Evolutionary conservation across 2,113 vertebrate genomes (phyloP), one percentile per base, ranked within the genome.

Genomic region (Erythrocebus patas): DNA sequence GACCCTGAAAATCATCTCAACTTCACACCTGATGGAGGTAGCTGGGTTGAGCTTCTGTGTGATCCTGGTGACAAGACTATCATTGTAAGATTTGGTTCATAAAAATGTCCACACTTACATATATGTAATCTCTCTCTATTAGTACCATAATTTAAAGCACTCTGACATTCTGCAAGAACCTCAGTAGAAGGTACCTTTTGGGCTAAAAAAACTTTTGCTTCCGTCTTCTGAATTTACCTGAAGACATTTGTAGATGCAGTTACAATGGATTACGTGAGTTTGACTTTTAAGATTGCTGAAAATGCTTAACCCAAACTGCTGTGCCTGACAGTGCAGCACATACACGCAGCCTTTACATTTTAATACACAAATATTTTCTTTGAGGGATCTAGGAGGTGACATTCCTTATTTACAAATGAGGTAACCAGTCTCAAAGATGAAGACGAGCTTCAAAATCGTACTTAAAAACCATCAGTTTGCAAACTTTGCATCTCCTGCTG

Each of bases 1-100:
- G 72, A 93, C 66, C 85, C 80, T 85, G 68, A 83, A 97, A 84
- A 92, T 95, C 59, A 64, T 95, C 43, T 94, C 72, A 27, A 38
- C 38, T 88, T 94, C 48, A 52, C 68, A 91, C 78, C 79, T 93
- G 81, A 27, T 72, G n/a, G 80, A 95, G 75, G 73, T 86, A 89
- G 59, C 78, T 93, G 52, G 13, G 72, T 16, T 89, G 23, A 43
- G 0, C 30, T 83, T 84, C 38, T 84, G 1, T 93, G 87, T 83
- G 64, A 80, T 83, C 43, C 57, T 81, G 27, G 7, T 91, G 66
- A 95, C 23, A 14, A 94, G 40, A n/a, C 32, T 89, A 48, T 73
- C 38, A 30, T 95, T 96, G 70, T 90, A 78, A 95, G 93, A 64
- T 72, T 83, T 80, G 61, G 16, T 78, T 96, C 57, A 52, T 50